Conservation (phyloP, 2,797 vertebrate genomes). For the Schizopygopsis malacanthus region DNA sequence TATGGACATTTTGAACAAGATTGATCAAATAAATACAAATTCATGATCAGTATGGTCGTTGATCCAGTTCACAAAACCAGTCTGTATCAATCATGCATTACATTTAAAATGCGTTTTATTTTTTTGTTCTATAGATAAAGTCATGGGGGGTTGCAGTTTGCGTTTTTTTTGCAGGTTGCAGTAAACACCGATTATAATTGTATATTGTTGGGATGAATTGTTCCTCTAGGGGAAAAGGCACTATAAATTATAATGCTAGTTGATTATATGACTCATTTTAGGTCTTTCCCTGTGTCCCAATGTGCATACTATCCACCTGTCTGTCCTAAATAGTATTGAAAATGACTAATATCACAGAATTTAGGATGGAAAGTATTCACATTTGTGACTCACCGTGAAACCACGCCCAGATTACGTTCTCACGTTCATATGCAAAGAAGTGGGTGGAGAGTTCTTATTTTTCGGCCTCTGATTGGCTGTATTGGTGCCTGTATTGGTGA, state of each 20-base stretch:
- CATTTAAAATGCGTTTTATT: not conserved
- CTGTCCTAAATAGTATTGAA: too few species aligned
- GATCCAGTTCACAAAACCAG: not conserved
- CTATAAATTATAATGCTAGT: not conserved
- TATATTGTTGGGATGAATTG: not conserved
- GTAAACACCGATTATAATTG: not conserved
- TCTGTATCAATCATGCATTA: not conserved
- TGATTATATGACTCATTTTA: too few species aligned
- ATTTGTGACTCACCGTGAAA: not conserved
- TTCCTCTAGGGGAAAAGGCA: not conserved
- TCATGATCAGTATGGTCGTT: not conserved
- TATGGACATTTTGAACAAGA: constrained; percentile 11
- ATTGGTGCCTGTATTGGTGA: constrained; percentile 53
- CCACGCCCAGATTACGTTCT: not conserved
- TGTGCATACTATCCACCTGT: too few species aligned
- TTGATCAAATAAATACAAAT: constrained; percentile 21
- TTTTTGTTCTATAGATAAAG: not conserved
- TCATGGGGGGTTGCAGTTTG: not conserved
- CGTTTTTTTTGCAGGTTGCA: too few species aligned
- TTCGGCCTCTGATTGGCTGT: constrained; percentile 44
- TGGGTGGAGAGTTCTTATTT: constrained; percentile 15
- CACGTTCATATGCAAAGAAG: not conserved
- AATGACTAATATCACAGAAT: too few species aligned
- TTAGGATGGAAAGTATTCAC: too few species aligned
- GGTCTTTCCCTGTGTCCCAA: too few species aligned